Base-by-base conservation (phyloP, 2,113 vertebrate genomes). In the Cnemophilus loriae region DNA sequence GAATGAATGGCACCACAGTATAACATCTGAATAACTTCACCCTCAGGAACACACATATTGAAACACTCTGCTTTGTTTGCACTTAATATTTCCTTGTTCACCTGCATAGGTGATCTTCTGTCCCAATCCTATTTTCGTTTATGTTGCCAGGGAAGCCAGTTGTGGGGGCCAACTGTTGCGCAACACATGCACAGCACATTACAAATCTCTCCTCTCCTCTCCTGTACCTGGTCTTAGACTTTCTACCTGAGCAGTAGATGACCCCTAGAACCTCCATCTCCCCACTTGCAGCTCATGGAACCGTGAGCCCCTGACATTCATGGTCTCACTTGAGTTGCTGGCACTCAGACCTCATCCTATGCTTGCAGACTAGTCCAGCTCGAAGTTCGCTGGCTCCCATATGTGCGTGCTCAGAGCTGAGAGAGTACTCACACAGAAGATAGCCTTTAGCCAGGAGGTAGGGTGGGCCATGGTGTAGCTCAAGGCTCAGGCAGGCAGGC, bases 161-260 rank as follows among this genome's bases (percentile, higher is more conserved):
- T 59, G 6, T 53, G 37, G 41, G 19, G 35, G 26, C 4, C 24
- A 75, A 2, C 32, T 67, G 9, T 60, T 78, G 12, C 35, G 41
- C 23, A 73, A 2, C 6, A 3, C 0, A 0, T 20, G 10, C 12
- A 24, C 15, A 33, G 3, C 11, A 3, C 8, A 1, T 75, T 47
- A 17, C 39, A 39, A 18, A 9, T 35, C 3, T 74, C 8, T 65
- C 15, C 7, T 73, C 5, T 68, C 24, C 18, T 41, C n/a, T n/a
- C n/a, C n/a, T n/a, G 28, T 42, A 20, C 17, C 19, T 61, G n/a
- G 6, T 65, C 23, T 53, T 35, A 47, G 44, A 47, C 28, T n/a
- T 15, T 65, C 23, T 21, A 20, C 15, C 35, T 55, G 0, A 64
- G 44, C 21, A 33, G 30, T 18, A 47, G 76, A 16, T 73, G 63